Conservation (phyloP, 2,888 invertebrate species). For the Euplexia lucipara region DNA sequence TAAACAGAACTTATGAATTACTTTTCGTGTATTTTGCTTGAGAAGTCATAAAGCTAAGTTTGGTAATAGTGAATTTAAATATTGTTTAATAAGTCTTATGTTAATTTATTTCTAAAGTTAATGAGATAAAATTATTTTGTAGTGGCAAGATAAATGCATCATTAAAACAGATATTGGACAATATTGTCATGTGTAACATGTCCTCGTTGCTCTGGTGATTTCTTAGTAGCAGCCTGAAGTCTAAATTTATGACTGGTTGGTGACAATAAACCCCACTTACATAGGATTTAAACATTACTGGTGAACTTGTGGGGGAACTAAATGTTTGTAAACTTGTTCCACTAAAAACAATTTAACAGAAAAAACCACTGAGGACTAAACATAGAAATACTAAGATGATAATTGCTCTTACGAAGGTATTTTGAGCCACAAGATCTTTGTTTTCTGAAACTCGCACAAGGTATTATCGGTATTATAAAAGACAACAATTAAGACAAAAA, state of each 20-base stretch:
- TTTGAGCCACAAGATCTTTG: constrained; percentile 16
- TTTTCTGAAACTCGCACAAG: constrained; percentile 12
- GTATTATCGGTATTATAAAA: constrained; percentile 1
- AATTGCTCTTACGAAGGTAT: constrained; percentile 3
- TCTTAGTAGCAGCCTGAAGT: no score
- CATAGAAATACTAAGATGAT: constrained; percentile 20
- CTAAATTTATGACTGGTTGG: no score
- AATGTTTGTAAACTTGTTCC: no score
- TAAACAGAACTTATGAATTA: constrained; percentile 57
- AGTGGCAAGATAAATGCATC: background rate
- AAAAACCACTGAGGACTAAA: constrained; percentile 17
- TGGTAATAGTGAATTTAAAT: constrained; percentile 11
- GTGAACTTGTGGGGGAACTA: no score
- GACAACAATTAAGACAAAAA: constrained; percentile 7
- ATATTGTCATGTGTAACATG: background rate
- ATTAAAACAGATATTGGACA: background rate
- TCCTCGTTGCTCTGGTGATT: no score
- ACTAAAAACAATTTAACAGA: background rate
- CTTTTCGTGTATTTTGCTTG: constrained; percentile 43
- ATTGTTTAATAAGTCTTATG: background rate
- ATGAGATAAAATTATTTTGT: background rate
- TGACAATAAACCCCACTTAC: no score
- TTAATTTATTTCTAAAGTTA: background rate
- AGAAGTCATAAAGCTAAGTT: constrained; percentile 24
- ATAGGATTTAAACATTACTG: no score